These are phyloP conservation scores for Dermatemys mawii DNA, from an alignment of 2,113 vertebrate genomes.

Conservation along the genomic window DNA sequence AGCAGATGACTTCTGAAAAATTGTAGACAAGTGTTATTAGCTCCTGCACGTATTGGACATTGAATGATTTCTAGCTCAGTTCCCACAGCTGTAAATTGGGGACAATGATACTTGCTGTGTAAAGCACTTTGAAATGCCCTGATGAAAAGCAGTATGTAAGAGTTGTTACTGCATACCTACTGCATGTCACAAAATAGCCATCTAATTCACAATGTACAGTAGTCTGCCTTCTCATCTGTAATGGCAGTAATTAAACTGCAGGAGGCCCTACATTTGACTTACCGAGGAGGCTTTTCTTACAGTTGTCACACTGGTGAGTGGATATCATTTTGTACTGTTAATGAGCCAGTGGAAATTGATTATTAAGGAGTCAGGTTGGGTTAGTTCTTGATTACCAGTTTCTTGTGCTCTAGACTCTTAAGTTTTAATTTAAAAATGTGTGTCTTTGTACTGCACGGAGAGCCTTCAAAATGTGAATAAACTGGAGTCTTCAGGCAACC, in stretches of 20 bases:
- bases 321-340: background rate
- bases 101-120: background rate
- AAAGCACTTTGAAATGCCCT: background rate
- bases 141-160: background rate
- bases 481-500: background rate
- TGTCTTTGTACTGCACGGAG: background rate
- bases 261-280: background rate
- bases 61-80: background rate
- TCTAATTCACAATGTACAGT: background rate
- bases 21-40: too few relatives aligned
- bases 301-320: background rate
- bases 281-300: too few relatives aligned
- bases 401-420: background rate
- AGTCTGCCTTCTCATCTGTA: background rate
- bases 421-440: background rate
- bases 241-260: background rate
- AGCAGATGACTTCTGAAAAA: too few relatives aligned
- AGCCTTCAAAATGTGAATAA: background rate
- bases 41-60: background rate
- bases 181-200: background rate
- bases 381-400: fast-evolving
- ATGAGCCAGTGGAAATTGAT: background rate
- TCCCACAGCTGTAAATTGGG: background rate
- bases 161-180: background rate
- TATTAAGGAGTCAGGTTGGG: background rate